Conservation (phyloP, 2,797 vertebrate species). For the Nyctibius grandis region DNA sequence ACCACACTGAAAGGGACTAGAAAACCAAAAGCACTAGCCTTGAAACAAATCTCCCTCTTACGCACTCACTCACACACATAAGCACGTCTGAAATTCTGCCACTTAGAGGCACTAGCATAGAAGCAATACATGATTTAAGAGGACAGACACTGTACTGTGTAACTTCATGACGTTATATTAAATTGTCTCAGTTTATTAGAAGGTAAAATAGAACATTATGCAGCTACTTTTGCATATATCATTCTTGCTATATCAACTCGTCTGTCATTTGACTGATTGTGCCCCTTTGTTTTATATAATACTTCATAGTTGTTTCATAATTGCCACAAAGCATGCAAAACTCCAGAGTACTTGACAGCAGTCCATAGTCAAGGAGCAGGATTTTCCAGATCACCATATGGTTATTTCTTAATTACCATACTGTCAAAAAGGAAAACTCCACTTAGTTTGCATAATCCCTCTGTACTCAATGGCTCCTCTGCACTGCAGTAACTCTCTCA, state of each 20-base stretch:
- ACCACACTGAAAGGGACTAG: background rate
- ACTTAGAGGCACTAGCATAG: background rate
- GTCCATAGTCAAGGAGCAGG: background rate
- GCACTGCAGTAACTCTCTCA: background rate
- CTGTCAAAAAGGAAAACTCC: background rate
- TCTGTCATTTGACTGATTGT: background rate
- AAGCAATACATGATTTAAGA: background rate
- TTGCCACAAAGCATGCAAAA: background rate
- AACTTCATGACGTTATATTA: background rate
- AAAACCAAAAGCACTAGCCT: background rate
- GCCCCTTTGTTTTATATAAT: background rate
- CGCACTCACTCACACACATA: too few relatives aligned
- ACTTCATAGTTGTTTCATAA: background rate
- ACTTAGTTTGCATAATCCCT: background rate
- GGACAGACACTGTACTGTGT: background rate
- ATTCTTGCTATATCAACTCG: background rate
- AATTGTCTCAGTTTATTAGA: background rate
- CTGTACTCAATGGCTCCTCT: background rate
- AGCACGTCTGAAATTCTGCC: background rate
- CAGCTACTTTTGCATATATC: background rate
- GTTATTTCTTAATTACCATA: background rate
- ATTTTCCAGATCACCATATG: background rate
- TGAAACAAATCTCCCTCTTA: background rate
- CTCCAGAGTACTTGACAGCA: background rate
- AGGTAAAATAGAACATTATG: background rate